A percentile compares a stretch with the other conserved stretches of the same genome.
Evolutionary conservation across 2,113 vertebrate genomes (phyloP).

Genomic region (Silurus asotus): DNA sequence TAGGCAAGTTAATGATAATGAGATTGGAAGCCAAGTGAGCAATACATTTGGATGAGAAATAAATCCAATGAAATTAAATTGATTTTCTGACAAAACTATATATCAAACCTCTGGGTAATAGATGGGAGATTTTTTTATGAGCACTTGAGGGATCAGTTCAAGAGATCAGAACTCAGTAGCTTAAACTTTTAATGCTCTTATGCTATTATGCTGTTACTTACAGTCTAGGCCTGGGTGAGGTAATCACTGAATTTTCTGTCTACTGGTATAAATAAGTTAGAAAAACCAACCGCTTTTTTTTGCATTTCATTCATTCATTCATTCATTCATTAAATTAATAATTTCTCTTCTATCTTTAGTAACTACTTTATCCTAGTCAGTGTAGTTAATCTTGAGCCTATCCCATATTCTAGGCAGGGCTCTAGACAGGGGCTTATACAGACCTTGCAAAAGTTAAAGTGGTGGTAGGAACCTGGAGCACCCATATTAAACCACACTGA

Average conservation of each 20-base stretch:
- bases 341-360: background rate
- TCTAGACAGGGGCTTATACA: background rate
- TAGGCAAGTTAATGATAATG: constrained; percentile 37
- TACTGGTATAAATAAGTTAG: background rate
- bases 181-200: constrained; percentile 52
- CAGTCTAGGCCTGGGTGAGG: background rate
- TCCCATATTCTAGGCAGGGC: too few species aligned
- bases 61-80: constrained; percentile 38
- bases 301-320: constrained; percentile 36
- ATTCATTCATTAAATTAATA: background rate
- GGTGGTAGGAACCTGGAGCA: background rate
- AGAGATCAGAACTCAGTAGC: constrained; percentile 60
- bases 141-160: constrained; percentile 14
- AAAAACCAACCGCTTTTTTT: background rate
- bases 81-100: constrained; percentile 24
- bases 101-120: constrained; percentile 1
- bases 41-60: constrained; percentile 31
- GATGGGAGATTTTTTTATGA: constrained; percentile 18
- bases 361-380: background rate
- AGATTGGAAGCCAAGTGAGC: constrained; percentile 23
- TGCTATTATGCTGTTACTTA: background rate
- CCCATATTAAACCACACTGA: background rate
- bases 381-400: background rate
- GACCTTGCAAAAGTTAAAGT: background rate
- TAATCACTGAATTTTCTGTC: constrained; percentile 26